phyloP scores from a whole-genome alignment of 2,113 vertebrate genomes.

The Marcusenius ussheri region DNA sequence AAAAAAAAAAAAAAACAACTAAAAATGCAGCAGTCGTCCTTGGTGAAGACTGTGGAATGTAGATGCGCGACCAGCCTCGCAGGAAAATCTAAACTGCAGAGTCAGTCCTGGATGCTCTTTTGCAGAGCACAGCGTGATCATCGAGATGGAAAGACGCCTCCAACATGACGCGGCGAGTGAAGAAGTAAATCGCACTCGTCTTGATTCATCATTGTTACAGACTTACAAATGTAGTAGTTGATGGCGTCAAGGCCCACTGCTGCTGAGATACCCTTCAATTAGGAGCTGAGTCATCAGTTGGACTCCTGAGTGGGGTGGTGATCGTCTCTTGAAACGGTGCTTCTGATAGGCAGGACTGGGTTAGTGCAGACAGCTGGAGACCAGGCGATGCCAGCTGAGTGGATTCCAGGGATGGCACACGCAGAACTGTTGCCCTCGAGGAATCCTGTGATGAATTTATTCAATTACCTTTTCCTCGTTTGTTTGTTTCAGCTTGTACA shows the following conservation, averaged over 20 bases:
- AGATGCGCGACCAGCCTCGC: not conserved
- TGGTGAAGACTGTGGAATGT: not conserved
- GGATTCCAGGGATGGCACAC: not conserved
- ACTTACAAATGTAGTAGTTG: not conserved
- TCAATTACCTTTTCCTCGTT: no score
- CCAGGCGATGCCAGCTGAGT: not conserved
- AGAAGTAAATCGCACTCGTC: not conserved
- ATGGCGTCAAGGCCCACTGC: not conserved
- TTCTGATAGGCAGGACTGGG: not conserved
- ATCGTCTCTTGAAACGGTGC: not conserved
- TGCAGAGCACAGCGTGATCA: not conserved
- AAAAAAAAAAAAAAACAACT: not conserved
- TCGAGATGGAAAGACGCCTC: not conserved
- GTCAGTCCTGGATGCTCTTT: not conserved
- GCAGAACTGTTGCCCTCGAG: not conserved
- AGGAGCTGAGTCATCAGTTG: not conserved
- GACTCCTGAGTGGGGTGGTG: not conserved
- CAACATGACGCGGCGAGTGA: not conserved
- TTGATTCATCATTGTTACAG: not conserved
- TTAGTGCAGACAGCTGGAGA: not conserved
- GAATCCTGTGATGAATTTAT: not conserved
- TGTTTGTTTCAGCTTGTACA: not conserved
- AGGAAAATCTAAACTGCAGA: not conserved
- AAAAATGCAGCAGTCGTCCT: not conserved
- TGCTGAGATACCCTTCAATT: not conserved